Base-by-base conservation (phyloP, 2,113 vertebrate genomes). In the Hyla sarda region DNA sequence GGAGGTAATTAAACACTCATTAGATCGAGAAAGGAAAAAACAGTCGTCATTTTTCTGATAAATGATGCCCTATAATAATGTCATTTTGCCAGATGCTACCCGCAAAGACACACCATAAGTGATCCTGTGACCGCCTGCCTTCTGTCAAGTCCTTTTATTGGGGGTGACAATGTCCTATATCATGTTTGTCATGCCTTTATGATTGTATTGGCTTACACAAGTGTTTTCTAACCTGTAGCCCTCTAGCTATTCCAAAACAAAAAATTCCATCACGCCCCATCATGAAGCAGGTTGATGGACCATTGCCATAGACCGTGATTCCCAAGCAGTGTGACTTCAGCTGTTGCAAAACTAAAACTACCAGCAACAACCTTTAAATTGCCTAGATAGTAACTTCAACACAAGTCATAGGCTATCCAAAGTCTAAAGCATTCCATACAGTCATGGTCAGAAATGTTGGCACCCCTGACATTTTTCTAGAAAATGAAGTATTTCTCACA, bases 1-100 rank as follows among this genome's bases (percentile, higher is more conserved):
- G 85, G 78, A 82, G 77, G 78, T 82, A 82, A 87, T 87, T 87
- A 87, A 87, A 87, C 77, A 81, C 65, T 71, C 85, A 82, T 87
- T 87, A 82, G 28, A 87, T 87, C 52, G 32, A 34, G 85, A 87
- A 82, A 37, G 72, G 11, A 87, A 82, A 78, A 82, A 77, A 78
- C 8, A 72, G 34, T 60, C 65, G 41, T 82, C 67, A 47, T 87
- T 82, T 81, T 65, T 62, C 78, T 87, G 85, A 87, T 74, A 25
- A 74, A 87, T 82, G 52, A 87, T 87, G 41, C 48, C 41, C 32
- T 87, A 28, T 32, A 47, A 87, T 87, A 87, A 87, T 82, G 78
- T 82, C 48, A 74, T 65, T 73, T 65, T 32, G 69, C 85, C 85
- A 87, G 77, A 87, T 87, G 85, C 74, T 87, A 74, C 45, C 78